Base-by-base conservation (phyloP, 2,888 invertebrate species). In the Drosophila ochracea region DNA sequence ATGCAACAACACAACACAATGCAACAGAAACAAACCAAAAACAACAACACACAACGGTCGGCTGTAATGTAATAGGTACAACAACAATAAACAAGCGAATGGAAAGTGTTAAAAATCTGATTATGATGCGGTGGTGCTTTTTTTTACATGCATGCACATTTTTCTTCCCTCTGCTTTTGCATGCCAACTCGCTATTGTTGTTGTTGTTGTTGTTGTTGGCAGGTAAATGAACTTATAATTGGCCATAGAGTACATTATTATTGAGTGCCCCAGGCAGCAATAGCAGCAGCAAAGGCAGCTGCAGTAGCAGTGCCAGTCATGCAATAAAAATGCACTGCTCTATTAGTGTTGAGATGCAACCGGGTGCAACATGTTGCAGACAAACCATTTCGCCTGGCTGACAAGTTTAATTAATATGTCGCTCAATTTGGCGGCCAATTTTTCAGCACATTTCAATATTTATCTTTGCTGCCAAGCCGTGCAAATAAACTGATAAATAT, bases 211-310 rank as follows among this genome's bases (percentile, higher is more conserved):
- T 61, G 43, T 39, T 73, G 50, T 55, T 66, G 72, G 37, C 83
- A 82, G 87, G 87, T 87, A 87, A 87, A 90, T 90, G 87, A 87
- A 87, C 87, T 86, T 88, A 85, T 88, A 86, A 90, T 86, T 90
- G 86, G 83, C 89, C 73, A 83, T 75, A 84, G 81, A 78, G 71
- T 64, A 80, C 59, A 63, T 63, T 66, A 31, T 47, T 61, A 76
- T 59, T 70, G 70, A 57, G 31, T 52, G 67, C 63, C 61, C 52
- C 60, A 6, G 63, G 55, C 70, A 31, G 53, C 49, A 39, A 37
- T 58, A 59, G 28, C 28, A 28, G 28, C 28, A 28, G 28, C 28
- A 28, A 28, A 30, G 11, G 10, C 37, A 28, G 19, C 6, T 25
- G 21, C 35, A 1, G 16, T 25, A 35, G 35, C 25, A 49, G 7